phyloP scores from a whole-genome alignment of 2,113 vertebrate species.

The Nothobranchius furzeri region DNA sequence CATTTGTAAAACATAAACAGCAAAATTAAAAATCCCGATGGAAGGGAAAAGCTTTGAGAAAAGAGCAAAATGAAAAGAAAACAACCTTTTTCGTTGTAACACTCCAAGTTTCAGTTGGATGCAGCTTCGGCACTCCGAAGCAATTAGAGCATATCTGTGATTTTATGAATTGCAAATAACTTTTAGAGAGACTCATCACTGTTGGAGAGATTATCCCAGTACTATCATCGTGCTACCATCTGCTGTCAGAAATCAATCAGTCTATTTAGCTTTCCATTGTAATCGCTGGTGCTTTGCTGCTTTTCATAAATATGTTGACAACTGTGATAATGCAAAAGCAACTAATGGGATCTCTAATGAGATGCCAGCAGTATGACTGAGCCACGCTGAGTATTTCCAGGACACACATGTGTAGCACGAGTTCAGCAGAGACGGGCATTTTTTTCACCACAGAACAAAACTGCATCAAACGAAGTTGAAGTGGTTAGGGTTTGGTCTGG shows the following conservation, averaged over 20 bases:
- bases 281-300: constrained; percentile 32
- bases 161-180: constrained; percentile 49
- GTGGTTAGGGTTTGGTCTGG: too few relatives aligned
- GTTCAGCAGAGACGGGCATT: constrained; percentile 40
- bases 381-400: constrained; percentile 4
- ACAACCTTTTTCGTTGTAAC: too few relatives aligned
- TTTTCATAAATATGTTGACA: constrained; percentile 54
- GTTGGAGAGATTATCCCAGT: constrained; percentile 40
- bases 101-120: too few relatives aligned
- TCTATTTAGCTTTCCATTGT: constrained; percentile 22
- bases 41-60: too few relatives aligned
- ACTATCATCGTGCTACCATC: constrained; percentile 45
- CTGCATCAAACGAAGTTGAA: not conserved
- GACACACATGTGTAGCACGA: too few relatives aligned
- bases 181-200: constrained; percentile 32
- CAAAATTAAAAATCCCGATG: too few relatives aligned
- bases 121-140: not conserved
- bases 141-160: constrained; percentile 30
- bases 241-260: constrained; percentile 42
- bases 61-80: too few relatives aligned
- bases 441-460: constrained; percentile 65
- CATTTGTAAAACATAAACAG: too few relatives aligned
- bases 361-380: constrained; percentile 50
- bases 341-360: constrained; percentile 50
- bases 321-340: constrained; percentile 47